Evolutionary conservation across 2,113 vertebrate species (phyloP).

Genomic region (Tupaia chinensis): DNA sequence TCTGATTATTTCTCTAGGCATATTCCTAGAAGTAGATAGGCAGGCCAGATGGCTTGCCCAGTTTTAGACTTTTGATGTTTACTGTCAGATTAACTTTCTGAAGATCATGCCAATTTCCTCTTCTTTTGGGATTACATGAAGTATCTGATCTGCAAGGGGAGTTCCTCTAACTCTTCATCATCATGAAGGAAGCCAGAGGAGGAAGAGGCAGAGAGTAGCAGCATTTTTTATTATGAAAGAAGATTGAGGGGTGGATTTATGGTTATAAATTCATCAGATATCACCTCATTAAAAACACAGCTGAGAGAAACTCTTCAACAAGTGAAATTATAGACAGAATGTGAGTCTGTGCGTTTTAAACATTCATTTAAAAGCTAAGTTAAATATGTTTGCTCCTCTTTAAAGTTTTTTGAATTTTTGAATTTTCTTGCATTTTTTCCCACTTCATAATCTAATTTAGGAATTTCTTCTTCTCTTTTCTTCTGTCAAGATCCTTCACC

Average conservation of each 20-base stretch:
- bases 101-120: background rate
- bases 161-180: background rate
- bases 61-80: background rate
- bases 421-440: constrained; percentile 11
- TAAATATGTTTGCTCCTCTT: background rate
- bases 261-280: constrained; percentile 14
- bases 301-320: background rate
- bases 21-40: constrained; percentile 38
- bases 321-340: background rate
- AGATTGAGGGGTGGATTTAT: background rate
- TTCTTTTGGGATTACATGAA: background rate
- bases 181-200: background rate
- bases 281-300: background rate
- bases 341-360: background rate
- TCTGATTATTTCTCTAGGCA: background rate
- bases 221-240: background rate
- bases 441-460: background rate
- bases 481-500: background rate
- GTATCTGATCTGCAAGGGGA: background rate
- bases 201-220: background rate
- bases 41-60: background rate
- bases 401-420: background rate
- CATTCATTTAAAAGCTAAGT: background rate
- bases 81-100: constrained; percentile 29
- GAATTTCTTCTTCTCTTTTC: background rate